Evolutionary conservation across 2,797 vertebrate genomes (phyloP), one percentile per base, ranked within the genome.

Genomic region (Malacoctenus gilli): DNA sequence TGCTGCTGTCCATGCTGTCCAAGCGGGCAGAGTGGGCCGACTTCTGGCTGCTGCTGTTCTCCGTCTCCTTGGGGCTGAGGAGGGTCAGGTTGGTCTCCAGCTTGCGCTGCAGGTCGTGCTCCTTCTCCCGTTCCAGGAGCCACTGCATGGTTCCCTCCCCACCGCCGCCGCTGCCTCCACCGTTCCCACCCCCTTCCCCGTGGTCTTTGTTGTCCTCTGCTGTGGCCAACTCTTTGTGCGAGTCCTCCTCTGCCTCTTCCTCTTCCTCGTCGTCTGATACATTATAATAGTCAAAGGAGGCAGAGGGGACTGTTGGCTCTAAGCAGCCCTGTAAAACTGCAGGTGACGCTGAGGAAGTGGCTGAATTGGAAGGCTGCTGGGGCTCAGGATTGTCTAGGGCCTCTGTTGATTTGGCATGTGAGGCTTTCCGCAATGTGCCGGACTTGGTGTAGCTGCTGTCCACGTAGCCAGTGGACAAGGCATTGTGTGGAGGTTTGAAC

Each of bases 1-100:
- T 99, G 93, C 97, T 99, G 93, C 97, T 98, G 91, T 99, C 98
- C 95, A 99, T 99, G 88, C 97, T 99, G 94, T 99, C 97, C 62
- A 99, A 92, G 23, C 97, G 94, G 50, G 96, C 96, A 1, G 97
- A 98, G 72, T 99, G 97, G 15, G 96, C 96, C 21, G 97, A 94
- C 86, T 97, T 95, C 93, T 98, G 97, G 84, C 87, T 95, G 93
- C 89, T 95, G 91, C 92, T 93, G 77, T 94, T 96, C 68, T 98
- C 97, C 0, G 91, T 95, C 89, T 99, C 96, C 90, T 99, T 99
- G 0, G 97, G 97, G 83, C 95, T 91, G 22, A 98, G 95, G 72
- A 99, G 93, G 59, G 96, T 97, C 63, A 99, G 95, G 75, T 98
- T 98, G 89, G 94, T 98, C 84, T 99, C 97, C 80, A 99, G 95